phyloP scores from a whole-genome alignment of 2,797 vertebrate species.

The Myotis pilosus region DNA sequence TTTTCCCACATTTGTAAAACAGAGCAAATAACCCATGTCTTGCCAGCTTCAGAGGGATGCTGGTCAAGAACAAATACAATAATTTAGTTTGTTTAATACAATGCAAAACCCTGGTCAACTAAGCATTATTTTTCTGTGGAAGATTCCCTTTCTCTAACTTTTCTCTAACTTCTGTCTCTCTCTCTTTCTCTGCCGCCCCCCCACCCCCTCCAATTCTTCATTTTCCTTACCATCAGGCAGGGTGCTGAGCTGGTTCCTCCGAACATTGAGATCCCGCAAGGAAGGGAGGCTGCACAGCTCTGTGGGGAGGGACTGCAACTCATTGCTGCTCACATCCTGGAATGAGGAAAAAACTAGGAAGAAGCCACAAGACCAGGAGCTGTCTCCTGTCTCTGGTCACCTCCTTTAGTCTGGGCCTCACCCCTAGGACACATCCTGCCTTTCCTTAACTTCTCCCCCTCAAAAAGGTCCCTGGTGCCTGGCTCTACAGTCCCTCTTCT shows the following conservation, averaged over 20 bases:
- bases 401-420: not conserved
- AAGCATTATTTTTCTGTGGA: not conserved
- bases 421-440: not conserved
- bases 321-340: constrained; percentile 95
- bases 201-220: not conserved
- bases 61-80: constrained; percentile 18
- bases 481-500: not conserved
- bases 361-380: not conserved
- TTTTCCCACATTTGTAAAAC: not conserved
- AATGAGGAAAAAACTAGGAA: not conserved
- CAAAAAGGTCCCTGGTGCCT: not conserved
- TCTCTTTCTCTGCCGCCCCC: not conserved
- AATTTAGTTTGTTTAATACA: constrained; percentile 13
- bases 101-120: not conserved
- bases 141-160: not conserved
- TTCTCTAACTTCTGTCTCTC: not conserved
- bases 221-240: constrained; percentile 89
- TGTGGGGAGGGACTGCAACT: constrained; percentile 89
- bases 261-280: constrained; percentile 91
- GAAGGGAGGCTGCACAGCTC: constrained; percentile 89
- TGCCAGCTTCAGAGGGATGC: not conserved
- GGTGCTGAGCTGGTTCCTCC: constrained; percentile 89
- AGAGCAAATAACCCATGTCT: not conserved
- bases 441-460: not conserved
- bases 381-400: not conserved